Evolutionary conservation across 2,888 invertebrate genomes (phyloP).

Genomic region (Lissonota sp.): DNA sequence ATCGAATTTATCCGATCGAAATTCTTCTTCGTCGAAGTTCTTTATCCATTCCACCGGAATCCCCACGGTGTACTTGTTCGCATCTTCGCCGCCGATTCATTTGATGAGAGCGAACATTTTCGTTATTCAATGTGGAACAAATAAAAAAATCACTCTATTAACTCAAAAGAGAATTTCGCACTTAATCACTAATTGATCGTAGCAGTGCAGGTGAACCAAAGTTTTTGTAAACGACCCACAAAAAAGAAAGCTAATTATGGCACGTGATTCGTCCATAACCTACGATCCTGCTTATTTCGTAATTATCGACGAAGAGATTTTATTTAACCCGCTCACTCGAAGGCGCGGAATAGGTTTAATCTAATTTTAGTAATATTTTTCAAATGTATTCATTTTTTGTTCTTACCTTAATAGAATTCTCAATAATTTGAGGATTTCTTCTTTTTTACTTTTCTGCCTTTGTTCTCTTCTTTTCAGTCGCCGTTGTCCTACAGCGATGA

Average conservation of each 20-base stretch:
- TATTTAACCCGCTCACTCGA: not conserved
- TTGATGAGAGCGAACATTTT: slow-evolving; percentile 46
- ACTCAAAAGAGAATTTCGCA: not conserved
- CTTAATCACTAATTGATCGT: too few species aligned
- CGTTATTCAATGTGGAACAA: slow-evolving; percentile 1
- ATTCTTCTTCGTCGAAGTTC: slow-evolving; percentile 37
- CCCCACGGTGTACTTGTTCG: slow-evolving; percentile 29
- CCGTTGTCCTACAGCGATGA: too few species aligned
- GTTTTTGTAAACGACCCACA: too few species aligned
- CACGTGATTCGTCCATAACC: not conserved
- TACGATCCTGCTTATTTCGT: not conserved
- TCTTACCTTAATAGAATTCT: not conserved
- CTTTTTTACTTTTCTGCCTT: too few species aligned
- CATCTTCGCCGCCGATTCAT: slow-evolving; percentile 43
- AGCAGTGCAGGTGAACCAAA: too few species aligned
- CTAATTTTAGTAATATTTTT: not conserved
- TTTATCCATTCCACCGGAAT: slow-evolving; percentile 51
- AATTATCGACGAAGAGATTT: not conserved
- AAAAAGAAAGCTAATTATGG: too few species aligned
- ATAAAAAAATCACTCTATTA: slow-evolving; percentile 5
- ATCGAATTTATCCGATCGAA: slow-evolving; percentile 43
- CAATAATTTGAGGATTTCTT: not conserved
- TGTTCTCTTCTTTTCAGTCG: too few species aligned
- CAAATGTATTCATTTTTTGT: not conserved
- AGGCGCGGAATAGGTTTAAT: too few species aligned